Evolutionary conservation across 2,888 invertebrate genomes (phyloP).

Genomic region (Endotricha flammealis): DNA sequence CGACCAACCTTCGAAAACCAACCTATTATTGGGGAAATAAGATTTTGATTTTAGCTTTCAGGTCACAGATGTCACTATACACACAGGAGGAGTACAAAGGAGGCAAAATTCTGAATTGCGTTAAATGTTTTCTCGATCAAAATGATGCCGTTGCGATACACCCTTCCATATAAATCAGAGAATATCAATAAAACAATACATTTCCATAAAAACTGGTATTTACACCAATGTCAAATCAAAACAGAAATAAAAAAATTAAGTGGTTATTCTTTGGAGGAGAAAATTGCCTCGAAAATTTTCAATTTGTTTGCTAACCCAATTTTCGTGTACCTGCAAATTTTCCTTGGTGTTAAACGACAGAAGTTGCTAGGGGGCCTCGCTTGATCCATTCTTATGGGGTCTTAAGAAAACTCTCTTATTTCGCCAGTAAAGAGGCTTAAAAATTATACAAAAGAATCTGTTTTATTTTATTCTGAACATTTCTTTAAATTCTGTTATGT

Average conservation of each 20-base stretch:
- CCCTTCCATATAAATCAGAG: too few species aligned
- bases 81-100: too few species aligned
- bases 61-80: too few species aligned
- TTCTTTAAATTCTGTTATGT: too few species aligned
- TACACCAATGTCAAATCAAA: conserved; percentile 10
- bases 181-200: too few species aligned
- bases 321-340: conserved; percentile 56
- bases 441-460: conserved; percentile 9
- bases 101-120: too few species aligned
- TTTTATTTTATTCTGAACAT: conserved; percentile 2
- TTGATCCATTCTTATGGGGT: conserved; percentile 37
- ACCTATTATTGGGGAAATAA: too few species aligned
- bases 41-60: too few species aligned
- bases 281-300: conserved; percentile 69
- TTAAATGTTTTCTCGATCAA: too few species aligned
- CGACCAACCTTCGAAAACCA: too few species aligned
- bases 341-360: conserved; percentile 55
- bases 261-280: conserved; percentile 55
- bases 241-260: conserved; percentile 25
- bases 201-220: background rate
- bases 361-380: conserved; percentile 40
- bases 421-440: conserved; percentile 20
- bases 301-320: conserved; percentile 68
- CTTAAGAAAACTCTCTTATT: conserved; percentile 25
- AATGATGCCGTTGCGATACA: too few species aligned